Conservation (phyloP, 2,113 vertebrate species). For the Platichthys flesus region DNA sequence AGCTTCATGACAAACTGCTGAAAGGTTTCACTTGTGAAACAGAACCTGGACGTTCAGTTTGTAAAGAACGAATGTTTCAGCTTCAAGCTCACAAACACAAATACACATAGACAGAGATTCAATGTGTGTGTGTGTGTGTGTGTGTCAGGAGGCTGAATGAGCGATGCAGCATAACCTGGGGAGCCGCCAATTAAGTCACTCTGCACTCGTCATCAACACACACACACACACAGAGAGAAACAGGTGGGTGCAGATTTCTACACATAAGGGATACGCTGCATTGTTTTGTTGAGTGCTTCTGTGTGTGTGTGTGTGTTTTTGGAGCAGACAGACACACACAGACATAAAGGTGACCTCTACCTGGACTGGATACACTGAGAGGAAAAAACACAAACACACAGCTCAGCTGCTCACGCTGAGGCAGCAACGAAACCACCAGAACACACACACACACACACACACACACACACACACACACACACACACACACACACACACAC, state of each 20-base stretch:
- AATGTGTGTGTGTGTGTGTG: not conserved
- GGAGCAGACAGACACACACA: slow-evolving; percentile 17
- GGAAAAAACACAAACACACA: not conserved
- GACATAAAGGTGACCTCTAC: slow-evolving; percentile 62
- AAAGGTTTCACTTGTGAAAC: no score
- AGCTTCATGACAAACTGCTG: no score
- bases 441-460: slow-evolving; percentile 10
- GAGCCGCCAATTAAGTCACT: slow-evolving; percentile 10
- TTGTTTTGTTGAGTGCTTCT: not conserved
- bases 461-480: not conserved
- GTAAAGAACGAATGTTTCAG: no score
- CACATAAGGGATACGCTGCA: not conserved
- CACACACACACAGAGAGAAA: not conserved
- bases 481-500: no score
- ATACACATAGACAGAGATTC: no score
- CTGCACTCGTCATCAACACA: slow-evolving; percentile 7
- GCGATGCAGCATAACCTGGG: slow-evolving; percentile 19
- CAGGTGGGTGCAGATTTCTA: not conserved
- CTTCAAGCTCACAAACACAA: no score
- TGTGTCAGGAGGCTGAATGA: slow-evolving; percentile 11
- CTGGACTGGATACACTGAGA: slow-evolving; percentile 2
- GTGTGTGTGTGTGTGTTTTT: not conserved
- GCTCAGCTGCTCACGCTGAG: slow-evolving; percentile 8
- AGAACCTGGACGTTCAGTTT: no score
- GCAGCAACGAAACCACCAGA: not conserved